These are phyloP conservation scores for Drosophila mayaguana DNA, from an alignment of 2,888 invertebrate genomes.

Conservation along the genomic window DNA sequence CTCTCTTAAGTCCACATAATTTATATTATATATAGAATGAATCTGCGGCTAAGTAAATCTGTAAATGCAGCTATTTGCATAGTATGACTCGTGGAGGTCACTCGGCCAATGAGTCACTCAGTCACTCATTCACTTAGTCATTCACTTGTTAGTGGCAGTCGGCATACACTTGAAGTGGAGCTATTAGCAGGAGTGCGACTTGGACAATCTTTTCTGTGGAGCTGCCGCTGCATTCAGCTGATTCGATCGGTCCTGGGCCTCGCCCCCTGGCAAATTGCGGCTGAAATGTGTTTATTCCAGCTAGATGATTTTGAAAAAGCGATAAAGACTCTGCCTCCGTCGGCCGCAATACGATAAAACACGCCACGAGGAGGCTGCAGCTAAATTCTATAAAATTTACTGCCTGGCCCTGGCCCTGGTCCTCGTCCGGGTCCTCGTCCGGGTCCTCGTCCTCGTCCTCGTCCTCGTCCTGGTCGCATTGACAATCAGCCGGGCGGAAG, in stretches of 20 bases:
- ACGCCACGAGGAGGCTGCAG: constrained; percentile 42
- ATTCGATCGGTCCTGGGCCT: constrained; percentile 2
- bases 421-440: too few relatives aligned
- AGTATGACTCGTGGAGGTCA: background rate
- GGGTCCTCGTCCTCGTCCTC: background rate
- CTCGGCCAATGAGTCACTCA: background rate
- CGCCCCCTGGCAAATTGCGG: constrained; percentile 36
- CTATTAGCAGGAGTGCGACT: constrained; percentile 1
- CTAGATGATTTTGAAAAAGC: constrained; percentile 69
- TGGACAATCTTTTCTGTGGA: background rate
- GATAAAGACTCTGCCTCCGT: constrained; percentile 53
- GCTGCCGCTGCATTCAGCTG: constrained; percentile 11
- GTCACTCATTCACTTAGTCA: background rate
- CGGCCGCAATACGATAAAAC: constrained; percentile 1
- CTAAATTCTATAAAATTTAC: constrained; percentile 66
- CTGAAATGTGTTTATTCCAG: constrained; percentile 75
- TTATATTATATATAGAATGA: constrained; percentile 40
- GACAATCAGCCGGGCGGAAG: constrained; percentile 71
- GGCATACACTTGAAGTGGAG: constrained; percentile 2
- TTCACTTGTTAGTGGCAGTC: background rate
- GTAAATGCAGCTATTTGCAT: constrained; percentile 29
- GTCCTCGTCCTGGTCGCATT: constrained; percentile 44
- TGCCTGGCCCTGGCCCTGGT: constrained; percentile 15
- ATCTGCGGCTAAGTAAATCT: constrained; percentile 36
- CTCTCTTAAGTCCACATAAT: constrained; percentile 44